Conservation (phyloP, 2,888 invertebrate genomes). For the Eretmocerus hayati region DNA sequence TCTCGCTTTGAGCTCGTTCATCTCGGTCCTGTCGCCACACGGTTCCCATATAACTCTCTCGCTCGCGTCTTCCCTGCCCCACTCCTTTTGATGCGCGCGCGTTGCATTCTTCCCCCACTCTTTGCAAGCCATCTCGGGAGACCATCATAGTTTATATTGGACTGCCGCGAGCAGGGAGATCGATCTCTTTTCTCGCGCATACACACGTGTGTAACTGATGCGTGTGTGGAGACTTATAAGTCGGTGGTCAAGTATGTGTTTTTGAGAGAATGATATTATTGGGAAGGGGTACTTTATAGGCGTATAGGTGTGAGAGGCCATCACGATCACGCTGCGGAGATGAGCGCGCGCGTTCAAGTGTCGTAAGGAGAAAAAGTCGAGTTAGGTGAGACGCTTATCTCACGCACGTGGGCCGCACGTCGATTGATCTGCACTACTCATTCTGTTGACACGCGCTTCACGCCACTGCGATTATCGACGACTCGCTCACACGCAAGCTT, state of each 20-base stretch:
- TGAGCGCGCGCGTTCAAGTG: no score
- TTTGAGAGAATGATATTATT: no score
- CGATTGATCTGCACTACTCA: not conserved
- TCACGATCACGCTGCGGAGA: no score
- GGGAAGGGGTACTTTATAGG: no score
- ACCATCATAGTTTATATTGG: not conserved
- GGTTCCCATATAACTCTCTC: not conserved
- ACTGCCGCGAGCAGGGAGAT: conserved; percentile 1
- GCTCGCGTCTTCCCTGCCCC: conserved; percentile 17
- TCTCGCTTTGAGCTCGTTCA: conserved; percentile 10
- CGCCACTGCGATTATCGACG: no score
- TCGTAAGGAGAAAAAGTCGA: not conserved
- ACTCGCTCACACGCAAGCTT: no score
- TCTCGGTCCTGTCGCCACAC: conserved; percentile 20
- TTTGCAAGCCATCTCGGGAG: not conserved
- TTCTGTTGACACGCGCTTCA: no score
- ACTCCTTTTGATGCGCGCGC: conserved; percentile 12
- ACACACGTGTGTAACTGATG: no score
- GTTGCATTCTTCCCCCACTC: conserved; percentile 22
- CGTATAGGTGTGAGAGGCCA: conserved; percentile 12
- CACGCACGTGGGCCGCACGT: not conserved
- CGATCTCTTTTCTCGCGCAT: no score
- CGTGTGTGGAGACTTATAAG: no score
- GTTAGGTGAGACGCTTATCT: not conserved
- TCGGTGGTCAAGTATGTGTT: no score